These are phyloP conservation scores for Nephila pilipes DNA, from an alignment of 1,140 invertebrate species.

Conservation along the genomic window DNA sequence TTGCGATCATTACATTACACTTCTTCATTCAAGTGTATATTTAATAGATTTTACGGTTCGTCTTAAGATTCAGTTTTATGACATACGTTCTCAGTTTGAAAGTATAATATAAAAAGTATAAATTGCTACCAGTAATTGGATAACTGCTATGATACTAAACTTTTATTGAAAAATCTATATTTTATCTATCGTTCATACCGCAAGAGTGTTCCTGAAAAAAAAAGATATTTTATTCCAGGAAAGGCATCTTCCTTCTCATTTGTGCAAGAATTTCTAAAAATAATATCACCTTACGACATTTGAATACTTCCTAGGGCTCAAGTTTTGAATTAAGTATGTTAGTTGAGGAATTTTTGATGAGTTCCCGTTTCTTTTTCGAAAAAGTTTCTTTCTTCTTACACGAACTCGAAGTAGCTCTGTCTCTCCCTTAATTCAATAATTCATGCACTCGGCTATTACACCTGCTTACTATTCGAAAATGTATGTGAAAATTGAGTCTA, in stretches of 20 bases:
- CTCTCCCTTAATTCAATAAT: constrained; percentile 13
- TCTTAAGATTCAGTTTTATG: too few relatives aligned
- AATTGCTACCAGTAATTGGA: too few relatives aligned
- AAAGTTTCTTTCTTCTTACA: background rate
- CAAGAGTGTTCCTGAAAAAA: too few relatives aligned
- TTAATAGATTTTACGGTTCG: too few relatives aligned
- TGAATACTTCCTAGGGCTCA: background rate
- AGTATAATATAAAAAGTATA: too few relatives aligned
- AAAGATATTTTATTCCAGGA: too few relatives aligned
- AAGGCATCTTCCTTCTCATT: background rate
- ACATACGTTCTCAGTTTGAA: too few relatives aligned
- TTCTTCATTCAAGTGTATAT: too few relatives aligned
- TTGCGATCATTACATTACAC: too few relatives aligned
- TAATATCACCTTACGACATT: background rate
- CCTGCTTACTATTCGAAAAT: background rate
- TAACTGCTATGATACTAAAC: too few relatives aligned
- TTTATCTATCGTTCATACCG: too few relatives aligned
- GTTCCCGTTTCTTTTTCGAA: background rate
- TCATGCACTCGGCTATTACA: background rate
- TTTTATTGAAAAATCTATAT: too few relatives aligned
- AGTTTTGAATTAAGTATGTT: background rate
- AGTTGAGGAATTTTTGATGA: constrained; percentile 15
- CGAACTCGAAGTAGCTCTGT: background rate
- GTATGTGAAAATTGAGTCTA: background rate
- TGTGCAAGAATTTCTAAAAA: background rate